These are phyloP conservation scores for Chloroclystis v-ata DNA, from an alignment of 2,888 invertebrate genomes.

Conservation along the genomic window DNA sequence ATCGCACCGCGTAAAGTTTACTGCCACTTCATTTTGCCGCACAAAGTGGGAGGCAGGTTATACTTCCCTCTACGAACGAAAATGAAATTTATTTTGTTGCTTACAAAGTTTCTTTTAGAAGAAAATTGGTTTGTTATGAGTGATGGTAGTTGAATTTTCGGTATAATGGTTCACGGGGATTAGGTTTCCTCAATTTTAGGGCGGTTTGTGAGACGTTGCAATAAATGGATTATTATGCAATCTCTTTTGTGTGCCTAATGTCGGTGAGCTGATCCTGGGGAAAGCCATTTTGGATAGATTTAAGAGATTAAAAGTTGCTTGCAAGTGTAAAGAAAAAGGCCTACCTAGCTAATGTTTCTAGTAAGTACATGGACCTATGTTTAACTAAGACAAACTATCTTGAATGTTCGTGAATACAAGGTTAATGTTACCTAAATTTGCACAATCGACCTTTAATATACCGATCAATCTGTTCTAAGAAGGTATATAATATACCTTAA, in stretches of 20 bases:
- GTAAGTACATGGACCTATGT: no score
- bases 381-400: no score
- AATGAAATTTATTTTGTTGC: constrained; percentile 48
- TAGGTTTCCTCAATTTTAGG: constrained; percentile 69
- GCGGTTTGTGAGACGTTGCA: constrained; percentile 59
- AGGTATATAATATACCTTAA: no score
- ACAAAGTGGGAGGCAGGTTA: constrained; percentile 34
- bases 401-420: no score
- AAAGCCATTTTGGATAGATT: constrained; percentile 22
- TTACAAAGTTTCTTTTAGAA: constrained; percentile 46
- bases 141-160: constrained; percentile 62
- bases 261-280: constrained; percentile 22
- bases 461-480: no score
- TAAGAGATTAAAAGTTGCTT: constrained; percentile 7
- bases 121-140: constrained; percentile 42
- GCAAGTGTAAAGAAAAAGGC: neutral
- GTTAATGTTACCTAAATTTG: no score
- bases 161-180: constrained; percentile 72
- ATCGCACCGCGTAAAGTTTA: constrained; percentile 55
- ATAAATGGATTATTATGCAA: constrained; percentile 71
- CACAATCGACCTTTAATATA: no score
- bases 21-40: constrained; percentile 54
- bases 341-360: no score
- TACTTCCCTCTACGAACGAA: constrained; percentile 41
- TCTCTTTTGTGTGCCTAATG: constrained; percentile 39